phyloP scores from a whole-genome alignment of 2,113 vertebrate species.

The Nycticorax nycticorax region DNA sequence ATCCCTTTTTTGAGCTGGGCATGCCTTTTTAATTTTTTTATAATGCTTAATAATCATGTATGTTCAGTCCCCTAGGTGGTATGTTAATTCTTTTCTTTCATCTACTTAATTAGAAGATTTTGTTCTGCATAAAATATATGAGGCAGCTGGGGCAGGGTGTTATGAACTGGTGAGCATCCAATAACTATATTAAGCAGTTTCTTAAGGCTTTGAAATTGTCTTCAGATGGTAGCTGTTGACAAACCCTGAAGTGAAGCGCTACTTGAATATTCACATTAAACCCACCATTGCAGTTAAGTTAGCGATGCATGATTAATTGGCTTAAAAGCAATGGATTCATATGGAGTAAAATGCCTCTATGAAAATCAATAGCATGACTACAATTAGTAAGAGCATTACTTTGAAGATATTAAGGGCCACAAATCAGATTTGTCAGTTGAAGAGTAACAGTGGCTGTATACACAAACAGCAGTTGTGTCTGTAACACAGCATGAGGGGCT shows the following conservation, averaged over 20 bases:
- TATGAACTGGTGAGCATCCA: conserved; percentile 48
- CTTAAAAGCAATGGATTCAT: conserved; percentile 58
- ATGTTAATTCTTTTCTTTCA: conserved; percentile 54
- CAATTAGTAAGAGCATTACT: conserved; percentile 69
- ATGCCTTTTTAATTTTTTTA: background rate
- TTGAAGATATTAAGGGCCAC: conserved; percentile 60
- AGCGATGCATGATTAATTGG: conserved; percentile 39
- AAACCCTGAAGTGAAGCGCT: conserved; percentile 17
- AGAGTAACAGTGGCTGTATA: conserved; percentile 18
- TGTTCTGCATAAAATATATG: conserved; percentile 36
- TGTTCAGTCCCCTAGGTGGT: conserved; percentile 48
- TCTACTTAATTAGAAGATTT: conserved; percentile 62
- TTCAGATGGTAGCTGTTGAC: conserved; percentile 45
- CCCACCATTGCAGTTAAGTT: background rate
- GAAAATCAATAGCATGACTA: conserved; percentile 73
- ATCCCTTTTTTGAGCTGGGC: background rate
- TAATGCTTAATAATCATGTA: conserved; percentile 44
- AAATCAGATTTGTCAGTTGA: conserved; percentile 62
- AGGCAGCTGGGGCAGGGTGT: conserved; percentile 39
- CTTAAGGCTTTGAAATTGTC: conserved; percentile 35
- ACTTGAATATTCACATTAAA: conserved; percentile 58
- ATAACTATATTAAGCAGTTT: conserved; percentile 46
- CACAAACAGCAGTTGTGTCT: background rate
- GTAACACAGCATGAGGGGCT: background rate
- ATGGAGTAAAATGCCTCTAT: conserved; percentile 61